phyloP scores from a whole-genome alignment of 2,113 vertebrate species.

The Triplophysa dalaica region DNA sequence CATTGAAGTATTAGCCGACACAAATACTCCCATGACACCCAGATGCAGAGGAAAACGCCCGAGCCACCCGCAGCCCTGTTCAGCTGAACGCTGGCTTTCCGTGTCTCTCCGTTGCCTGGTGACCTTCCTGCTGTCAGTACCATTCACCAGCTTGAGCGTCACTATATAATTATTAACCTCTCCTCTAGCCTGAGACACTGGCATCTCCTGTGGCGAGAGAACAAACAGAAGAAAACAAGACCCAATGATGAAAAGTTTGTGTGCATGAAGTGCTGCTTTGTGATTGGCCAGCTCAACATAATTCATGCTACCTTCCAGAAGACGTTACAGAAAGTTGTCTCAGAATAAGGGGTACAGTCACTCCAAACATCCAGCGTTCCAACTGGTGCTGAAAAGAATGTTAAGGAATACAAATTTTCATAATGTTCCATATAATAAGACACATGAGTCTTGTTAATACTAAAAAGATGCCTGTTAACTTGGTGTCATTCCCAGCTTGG shows the following conservation, averaged over 20 bases:
- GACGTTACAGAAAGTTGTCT: slow-evolving; percentile 59
- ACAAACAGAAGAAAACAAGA: neutral
- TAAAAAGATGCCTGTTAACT: too few relatives aligned
- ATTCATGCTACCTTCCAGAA: slow-evolving; percentile 70
- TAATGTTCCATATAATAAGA: neutral
- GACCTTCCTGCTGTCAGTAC: slow-evolving; percentile 19
- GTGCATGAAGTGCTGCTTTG: neutral
- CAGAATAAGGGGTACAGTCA: slow-evolving; percentile 58
- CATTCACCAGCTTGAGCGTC: slow-evolving; percentile 37
- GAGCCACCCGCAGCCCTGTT: neutral
- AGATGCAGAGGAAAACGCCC: slow-evolving; percentile 27
- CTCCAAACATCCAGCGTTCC: slow-evolving; percentile 71
- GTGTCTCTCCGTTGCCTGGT: neutral
- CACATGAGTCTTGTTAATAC: neutral
- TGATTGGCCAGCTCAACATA: neutral
- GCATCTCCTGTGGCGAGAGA: slow-evolving; percentile 59
- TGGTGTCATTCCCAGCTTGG: too few relatives aligned
- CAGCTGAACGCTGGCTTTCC: neutral
- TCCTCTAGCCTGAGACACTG: slow-evolving; percentile 59
- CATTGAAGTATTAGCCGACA: slow-evolving; percentile 60
- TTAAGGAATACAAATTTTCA: neutral
- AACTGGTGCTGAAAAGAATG: slow-evolving; percentile 62
- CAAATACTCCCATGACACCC: slow-evolving; percentile 46
- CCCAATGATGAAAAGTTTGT: neutral
- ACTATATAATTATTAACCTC: slow-evolving; percentile 62